Conservation (phyloP, 1,140 invertebrate species). For the Lepeophtheirus salmonis region DNA sequence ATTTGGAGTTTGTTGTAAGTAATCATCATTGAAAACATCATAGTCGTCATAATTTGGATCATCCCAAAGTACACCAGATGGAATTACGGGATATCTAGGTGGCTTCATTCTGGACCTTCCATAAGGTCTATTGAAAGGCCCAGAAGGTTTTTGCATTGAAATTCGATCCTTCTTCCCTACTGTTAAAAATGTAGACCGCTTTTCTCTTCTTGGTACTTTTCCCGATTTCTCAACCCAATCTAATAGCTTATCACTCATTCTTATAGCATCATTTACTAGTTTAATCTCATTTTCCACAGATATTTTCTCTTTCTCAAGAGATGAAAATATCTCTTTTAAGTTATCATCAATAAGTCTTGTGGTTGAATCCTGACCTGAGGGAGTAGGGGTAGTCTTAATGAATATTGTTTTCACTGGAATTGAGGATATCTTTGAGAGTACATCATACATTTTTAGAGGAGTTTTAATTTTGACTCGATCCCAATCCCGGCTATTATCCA, state of each 20-base stretch:
- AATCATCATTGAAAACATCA: not conserved
- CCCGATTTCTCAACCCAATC: not conserved
- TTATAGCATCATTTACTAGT: not conserved
- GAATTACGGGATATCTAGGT: not conserved
- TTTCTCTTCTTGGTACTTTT: too few species aligned
- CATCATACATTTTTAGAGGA: slow-evolving; percentile 2
- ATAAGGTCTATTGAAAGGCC: not conserved
- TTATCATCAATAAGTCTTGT: not conserved
- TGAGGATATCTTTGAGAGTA: not conserved
- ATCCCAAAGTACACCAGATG: not conserved
- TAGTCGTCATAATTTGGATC: not conserved
- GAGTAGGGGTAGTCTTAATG: not conserved
- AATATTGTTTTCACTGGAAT: too few species aligned
- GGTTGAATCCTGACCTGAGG: not conserved
- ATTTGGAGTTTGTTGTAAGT: not conserved
- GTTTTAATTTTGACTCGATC: slow-evolving; percentile 5
- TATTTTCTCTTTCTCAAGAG: not conserved
- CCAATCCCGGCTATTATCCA: slow-evolving; percentile 13
- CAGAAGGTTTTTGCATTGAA: not conserved
- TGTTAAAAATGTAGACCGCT: too few species aligned
- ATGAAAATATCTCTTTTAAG: not conserved
- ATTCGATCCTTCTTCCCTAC: too few species aligned
- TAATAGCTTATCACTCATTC: not conserved
- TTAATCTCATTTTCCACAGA: not conserved
- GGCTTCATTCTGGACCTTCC: not conserved